Evolutionary conservation across 2,797 vertebrate genomes (phyloP).

Genomic region (Bradypodion pumilum): DNA sequence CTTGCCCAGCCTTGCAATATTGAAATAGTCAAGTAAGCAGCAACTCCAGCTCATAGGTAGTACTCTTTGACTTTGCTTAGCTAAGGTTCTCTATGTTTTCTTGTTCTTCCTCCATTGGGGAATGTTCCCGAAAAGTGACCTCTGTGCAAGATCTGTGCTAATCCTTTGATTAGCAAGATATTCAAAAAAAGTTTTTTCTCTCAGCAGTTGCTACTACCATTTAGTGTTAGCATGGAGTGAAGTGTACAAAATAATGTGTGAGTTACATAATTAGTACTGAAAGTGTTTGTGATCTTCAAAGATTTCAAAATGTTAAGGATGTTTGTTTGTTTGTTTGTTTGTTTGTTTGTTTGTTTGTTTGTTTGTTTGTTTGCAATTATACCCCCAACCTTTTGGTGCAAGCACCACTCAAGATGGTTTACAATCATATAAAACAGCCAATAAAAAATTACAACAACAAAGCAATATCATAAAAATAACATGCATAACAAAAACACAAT

Average conservation of each 20-base stretch:
- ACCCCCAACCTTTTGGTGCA: too few species aligned
- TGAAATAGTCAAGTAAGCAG: not conserved
- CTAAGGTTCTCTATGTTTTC: not conserved
- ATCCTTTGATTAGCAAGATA: not conserved
- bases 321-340: too few species aligned
- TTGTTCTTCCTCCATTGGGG: not conserved
- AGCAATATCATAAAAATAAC: too few species aligned
- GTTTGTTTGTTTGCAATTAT: too few species aligned
- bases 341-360: too few species aligned
- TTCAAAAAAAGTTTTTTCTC: not conserved
- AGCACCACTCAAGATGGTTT: too few species aligned
- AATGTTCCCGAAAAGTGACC: not conserved
- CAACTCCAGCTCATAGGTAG: not conserved
- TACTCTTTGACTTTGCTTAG: not conserved
- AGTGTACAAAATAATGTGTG: not conserved
- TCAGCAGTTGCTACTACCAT: not conserved
- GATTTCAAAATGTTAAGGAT: not conserved
- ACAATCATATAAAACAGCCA: too few species aligned
- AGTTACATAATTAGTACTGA: not conserved
- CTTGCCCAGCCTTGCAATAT: too few species aligned
- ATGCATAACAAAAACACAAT: too few species aligned
- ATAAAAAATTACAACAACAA: too few species aligned
- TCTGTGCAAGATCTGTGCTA: not conserved
- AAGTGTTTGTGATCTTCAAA: not conserved
- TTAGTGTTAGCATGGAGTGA: too few species aligned